phyloP scores from a whole-genome alignment of 2,113 vertebrate genomes.

The Capricornis sumatraensis region DNA sequence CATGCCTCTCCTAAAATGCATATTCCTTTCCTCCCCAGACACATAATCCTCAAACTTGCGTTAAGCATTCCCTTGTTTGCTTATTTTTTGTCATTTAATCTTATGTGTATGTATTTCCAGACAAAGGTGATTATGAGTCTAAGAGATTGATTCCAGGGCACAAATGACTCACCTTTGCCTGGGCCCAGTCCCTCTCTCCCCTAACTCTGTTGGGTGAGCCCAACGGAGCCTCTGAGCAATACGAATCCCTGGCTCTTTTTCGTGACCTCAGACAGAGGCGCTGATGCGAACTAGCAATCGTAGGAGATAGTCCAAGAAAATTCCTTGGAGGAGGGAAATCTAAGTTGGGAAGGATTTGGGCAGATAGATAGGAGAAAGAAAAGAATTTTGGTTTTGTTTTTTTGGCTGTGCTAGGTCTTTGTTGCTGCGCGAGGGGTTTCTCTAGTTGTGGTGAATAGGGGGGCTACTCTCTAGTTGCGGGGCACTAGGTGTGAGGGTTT shows the following conservation, averaged over 20 bases:
- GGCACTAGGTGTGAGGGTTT: not conserved
- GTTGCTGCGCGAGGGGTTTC: not conserved
- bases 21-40: not conserved
- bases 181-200: not conserved
- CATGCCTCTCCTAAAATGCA: not conserved
- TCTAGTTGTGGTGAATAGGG: not conserved
- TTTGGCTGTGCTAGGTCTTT: not conserved
- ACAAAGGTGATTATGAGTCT: not conserved
- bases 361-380: not conserved
- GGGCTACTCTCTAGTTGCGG: not conserved
- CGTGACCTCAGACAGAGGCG: not conserved
- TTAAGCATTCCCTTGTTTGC: not conserved
- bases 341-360: not conserved
- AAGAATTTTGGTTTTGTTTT: not conserved
- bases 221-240: rapidly evolving
- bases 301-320: not conserved
- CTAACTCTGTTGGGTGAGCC: not conserved
- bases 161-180: not conserved
- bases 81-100: not conserved
- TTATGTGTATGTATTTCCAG: not conserved
- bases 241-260: not conserved
- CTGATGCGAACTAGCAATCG: not conserved
- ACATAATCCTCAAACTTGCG: not conserved
- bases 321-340: not conserved
- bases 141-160: not conserved